Conservation (phyloP, 2,113 vertebrate genomes). For the Indicator indicator region DNA sequence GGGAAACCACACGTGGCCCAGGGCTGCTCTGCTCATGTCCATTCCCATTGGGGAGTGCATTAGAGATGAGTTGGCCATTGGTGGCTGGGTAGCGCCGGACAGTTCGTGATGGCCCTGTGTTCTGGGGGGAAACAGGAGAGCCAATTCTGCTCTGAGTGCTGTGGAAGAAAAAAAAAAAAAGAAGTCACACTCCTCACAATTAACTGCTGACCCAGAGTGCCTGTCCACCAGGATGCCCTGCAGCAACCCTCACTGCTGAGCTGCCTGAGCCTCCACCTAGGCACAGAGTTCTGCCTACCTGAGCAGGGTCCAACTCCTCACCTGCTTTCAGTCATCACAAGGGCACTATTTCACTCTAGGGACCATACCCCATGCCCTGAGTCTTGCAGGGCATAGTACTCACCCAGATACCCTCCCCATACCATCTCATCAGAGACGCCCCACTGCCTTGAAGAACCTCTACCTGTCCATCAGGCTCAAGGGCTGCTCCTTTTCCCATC, state of each 20-base stretch:
- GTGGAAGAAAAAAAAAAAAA: slow-evolving; percentile 60
- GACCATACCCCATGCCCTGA: neutral
- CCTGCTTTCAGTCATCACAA: neutral
- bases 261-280: neutral
- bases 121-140: slow-evolving; percentile 77
- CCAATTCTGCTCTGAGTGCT: slow-evolving; percentile 85
- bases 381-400: neutral
- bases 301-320: neutral
- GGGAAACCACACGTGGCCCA: slow-evolving; percentile 50
- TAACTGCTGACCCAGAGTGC: neutral
- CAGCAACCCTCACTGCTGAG: neutral
- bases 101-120: slow-evolving; percentile 83
- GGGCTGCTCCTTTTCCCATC: neutral
- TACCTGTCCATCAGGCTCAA: fast-evolving
- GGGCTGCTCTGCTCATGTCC: slow-evolving; percentile 67
- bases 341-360: neutral
- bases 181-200: neutral
- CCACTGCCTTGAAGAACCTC: neutral
- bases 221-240: neutral
- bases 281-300: neutral
- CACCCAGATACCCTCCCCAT: neutral
- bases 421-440: neutral
- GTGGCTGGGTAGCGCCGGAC: slow-evolving; percentile 87
- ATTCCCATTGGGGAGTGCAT: slow-evolving; percentile 80
- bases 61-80: slow-evolving; percentile 84